Evolutionary conservation across 2,888 invertebrate genomes (phyloP).

Genomic region (Heliconius charithonia): DNA sequence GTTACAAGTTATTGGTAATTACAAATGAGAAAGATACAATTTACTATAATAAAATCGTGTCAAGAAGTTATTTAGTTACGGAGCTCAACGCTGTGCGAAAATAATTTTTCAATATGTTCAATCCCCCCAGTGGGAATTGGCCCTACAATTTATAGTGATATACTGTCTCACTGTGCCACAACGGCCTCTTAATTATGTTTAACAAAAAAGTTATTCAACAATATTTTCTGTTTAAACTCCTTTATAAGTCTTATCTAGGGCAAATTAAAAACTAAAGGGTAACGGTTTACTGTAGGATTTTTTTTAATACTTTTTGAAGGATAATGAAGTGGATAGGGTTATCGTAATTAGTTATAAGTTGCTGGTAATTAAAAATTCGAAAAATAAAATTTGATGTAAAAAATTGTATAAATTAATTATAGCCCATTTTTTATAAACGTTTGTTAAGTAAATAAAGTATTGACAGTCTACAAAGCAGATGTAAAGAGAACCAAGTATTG

Average conservation of each 20-base stretch:
- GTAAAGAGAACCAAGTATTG: too few relatives aligned
- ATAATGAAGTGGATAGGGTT: background rate
- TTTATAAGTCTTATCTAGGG: background rate
- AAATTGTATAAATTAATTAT: background rate
- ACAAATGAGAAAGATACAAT: too few relatives aligned
- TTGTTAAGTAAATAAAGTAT: background rate
- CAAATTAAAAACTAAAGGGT: background rate
- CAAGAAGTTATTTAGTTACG: too few relatives aligned
- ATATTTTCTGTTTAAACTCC: background rate
- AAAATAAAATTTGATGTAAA: background rate
- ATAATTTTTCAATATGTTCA: background rate
- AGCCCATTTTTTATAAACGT: background rate
- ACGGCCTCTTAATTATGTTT: background rate
- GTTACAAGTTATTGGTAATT: too few relatives aligned
- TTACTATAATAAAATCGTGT: too few relatives aligned
- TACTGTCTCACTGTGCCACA: background rate
- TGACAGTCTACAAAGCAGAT: too few relatives aligned
- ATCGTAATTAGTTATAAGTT: background rate
- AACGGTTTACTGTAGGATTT: background rate
- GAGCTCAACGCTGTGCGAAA: too few relatives aligned
- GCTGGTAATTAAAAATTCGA: background rate
- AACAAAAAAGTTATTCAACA: background rate
- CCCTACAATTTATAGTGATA: background rate
- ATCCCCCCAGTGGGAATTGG: background rate
- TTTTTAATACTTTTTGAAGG: background rate